A percentile compares a stretch with the other conserved stretches of the same genome.
These are phyloP conservation scores for Synanthedon andrenaeformis DNA, from an alignment of 2,888 invertebrate genomes.

Conservation along the genomic window DNA sequence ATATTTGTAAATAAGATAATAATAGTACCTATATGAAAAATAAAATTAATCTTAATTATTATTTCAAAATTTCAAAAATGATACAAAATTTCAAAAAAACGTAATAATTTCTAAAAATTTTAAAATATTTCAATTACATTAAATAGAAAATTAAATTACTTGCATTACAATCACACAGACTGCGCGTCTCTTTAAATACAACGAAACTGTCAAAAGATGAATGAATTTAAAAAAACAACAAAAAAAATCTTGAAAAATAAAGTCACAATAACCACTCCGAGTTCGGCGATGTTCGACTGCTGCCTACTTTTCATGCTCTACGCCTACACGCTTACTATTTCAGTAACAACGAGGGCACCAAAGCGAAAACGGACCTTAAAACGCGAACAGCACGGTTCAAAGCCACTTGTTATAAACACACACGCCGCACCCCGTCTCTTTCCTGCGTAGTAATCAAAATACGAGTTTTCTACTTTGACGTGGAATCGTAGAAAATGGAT, in stretches of 20 bases:
- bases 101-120: too few relatives aligned
- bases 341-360: constrained; percentile 38
- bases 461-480: constrained; percentile 67
- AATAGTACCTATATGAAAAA: too few relatives aligned
- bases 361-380: constrained; percentile 39
- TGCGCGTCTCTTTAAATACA: too few relatives aligned
- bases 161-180: too few relatives aligned
- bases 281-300: constrained; percentile 49
- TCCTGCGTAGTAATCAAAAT: constrained; percentile 70
- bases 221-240: not conserved
- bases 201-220: too few relatives aligned
- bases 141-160: too few relatives aligned
- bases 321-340: constrained; percentile 67
- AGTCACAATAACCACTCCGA: constrained; percentile 50
- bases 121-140: too few relatives aligned
- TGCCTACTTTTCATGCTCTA: constrained; percentile 68
- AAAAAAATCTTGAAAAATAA: constrained; percentile 12
- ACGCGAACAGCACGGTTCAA: constrained; percentile 24
- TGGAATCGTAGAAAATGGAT: constrained; percentile 67
- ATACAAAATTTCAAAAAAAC: too few relatives aligned
- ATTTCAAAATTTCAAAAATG: too few relatives aligned
- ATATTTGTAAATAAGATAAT: too few relatives aligned
- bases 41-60: too few relatives aligned
- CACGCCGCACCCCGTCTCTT: constrained; percentile 62
- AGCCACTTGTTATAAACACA: constrained; percentile 15